phyloP scores from a whole-genome alignment of 2,797 vertebrate genomes.

The Sitta carolinensis region DNA sequence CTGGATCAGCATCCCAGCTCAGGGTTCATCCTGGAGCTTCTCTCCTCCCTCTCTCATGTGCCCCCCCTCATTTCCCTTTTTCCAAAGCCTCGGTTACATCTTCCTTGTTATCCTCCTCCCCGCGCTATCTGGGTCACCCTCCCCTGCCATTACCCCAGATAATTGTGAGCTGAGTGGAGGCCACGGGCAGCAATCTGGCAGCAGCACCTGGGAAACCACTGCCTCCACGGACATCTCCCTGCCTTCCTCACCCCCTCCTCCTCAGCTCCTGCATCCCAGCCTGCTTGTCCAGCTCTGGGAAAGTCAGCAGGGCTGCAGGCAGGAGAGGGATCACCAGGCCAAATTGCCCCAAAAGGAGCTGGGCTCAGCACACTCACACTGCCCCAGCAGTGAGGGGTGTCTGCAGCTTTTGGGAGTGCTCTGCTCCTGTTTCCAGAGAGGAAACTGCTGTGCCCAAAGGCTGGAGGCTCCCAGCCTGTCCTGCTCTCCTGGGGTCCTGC shows the following conservation, averaged over 20 bases:
- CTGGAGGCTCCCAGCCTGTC: neutral
- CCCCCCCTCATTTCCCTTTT: neutral
- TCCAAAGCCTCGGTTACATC: neutral
- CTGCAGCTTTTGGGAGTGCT: neutral
- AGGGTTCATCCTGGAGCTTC: neutral
- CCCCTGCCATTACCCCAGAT: slow-evolving; percentile 54
- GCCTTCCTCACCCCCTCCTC: neutral
- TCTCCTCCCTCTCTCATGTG: neutral
- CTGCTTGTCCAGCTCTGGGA: accelerated
- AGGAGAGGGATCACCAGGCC: accelerated
- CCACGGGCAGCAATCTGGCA: slow-evolving; percentile 37
- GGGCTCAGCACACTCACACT: accelerated
- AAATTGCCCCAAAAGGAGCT: accelerated
- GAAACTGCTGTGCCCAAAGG: neutral
- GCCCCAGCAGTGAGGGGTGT: accelerated
- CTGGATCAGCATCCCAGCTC: neutral
- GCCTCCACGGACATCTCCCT: neutral
- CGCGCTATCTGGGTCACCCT: slow-evolving; percentile 39
- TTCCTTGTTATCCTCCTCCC: slow-evolving; percentile 33
- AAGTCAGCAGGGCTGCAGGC: neutral
- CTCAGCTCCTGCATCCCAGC: neutral
- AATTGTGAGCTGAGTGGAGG: neutral
- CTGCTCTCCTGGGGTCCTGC: neutral
- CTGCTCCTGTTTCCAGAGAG: neutral
- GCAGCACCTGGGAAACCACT: neutral